Base-by-base conservation (phyloP, 2,797 vertebrate genomes). In the Tadarida brasiliensis region DNA sequence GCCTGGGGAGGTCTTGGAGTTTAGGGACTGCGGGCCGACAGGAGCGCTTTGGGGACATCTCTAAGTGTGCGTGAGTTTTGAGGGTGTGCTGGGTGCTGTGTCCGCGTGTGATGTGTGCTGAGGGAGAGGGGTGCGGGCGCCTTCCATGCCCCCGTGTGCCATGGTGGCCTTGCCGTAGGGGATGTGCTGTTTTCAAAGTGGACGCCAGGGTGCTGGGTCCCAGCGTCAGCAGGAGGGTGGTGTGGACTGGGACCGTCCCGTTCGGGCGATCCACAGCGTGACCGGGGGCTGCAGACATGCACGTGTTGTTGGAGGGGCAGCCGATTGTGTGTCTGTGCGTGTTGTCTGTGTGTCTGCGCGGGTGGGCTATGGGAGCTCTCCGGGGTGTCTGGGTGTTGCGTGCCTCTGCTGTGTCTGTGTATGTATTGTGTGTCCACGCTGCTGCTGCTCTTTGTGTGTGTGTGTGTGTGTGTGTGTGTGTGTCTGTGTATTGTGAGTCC, bases 271-370 rank as follows among this genome's bases (percentile, higher is more conserved):
- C 4, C 1, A 0, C 7, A 0, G 56, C 0, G n/a, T 17, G 28
- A 11, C 35, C 0, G 9, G 20, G 35, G 30, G 26, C 6, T 26
- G 2, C 4, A 3, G 0, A 6, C 1, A 7, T 44, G 59, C 26
- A 3, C 11, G 1, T 7, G 47, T 2, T 0, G 26, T 3, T 6
- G 4, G 54, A 56, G 16, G 2, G 0, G 2, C 3, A 3, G 39
- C 54, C 24, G 2, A 19, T 14, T 16, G 71, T 4, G 28, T 19
- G 16, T 59, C 24, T 0, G 0, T 56, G 54, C 71, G 73, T 61
- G 54, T 14, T 11, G 54, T 59, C 61, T n/a, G 73, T 8, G 51
- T 8, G 14, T 68, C 56, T 0, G 20, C 9, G n/a, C 59, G 1
- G 28, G 30, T 0, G 51, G 61, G 47, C 20, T 15, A 39, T 9